Evolutionary conservation across 92 coral and sea anemone genomes (phyloP), one percentile per base, ranked within the genome.

Genomic region (Porites rus): DNA sequence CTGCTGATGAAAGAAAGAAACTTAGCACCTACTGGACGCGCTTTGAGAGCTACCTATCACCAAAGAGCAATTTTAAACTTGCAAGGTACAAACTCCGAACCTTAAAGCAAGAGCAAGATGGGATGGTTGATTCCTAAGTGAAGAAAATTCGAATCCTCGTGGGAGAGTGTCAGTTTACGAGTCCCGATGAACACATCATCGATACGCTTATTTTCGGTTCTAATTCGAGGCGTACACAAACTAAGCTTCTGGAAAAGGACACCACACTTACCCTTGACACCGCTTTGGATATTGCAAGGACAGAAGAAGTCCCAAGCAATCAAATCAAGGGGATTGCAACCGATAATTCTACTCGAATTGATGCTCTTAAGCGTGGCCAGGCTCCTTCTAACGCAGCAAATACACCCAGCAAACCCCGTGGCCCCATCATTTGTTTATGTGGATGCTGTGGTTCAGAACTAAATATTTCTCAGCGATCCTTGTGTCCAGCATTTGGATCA

Each of bases 121-220:
- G 88, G 83, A n/a, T 94, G 10, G 92, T 91, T 17, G 94, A 91
- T 74, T 78, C 91, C 63, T 88, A 91, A 84, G 24, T 91, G 1
- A 94, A 94, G 76, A 82, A 84, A 77, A 84, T 88, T 58, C 66
- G 96, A 84, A 79, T 93, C 43, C 90, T 93, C 2, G 92, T 84
- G n/a, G 90, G 69, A 58, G 91, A 91, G 79, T 91, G 93, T 63
- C 88, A 76, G 66, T 91, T 85, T 74, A 62, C 79, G 38, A 86
- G 82, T 73, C 84, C 53, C 17, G 92, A 85, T 86, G 89, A 76
- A 67, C 85, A 13, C 46, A 38, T 38, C 46, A 38, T 38, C 46
- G 46, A 38, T 38, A 4, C 46, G 46, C 5, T 38, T 4, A 4
- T 38, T 38, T 31, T 38, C 46, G 46, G 46, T 4, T 38, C 46